phyloP scores from a whole-genome alignment of 2,113 vertebrate genomes.

The Rhagologus leucostigma region DNA sequence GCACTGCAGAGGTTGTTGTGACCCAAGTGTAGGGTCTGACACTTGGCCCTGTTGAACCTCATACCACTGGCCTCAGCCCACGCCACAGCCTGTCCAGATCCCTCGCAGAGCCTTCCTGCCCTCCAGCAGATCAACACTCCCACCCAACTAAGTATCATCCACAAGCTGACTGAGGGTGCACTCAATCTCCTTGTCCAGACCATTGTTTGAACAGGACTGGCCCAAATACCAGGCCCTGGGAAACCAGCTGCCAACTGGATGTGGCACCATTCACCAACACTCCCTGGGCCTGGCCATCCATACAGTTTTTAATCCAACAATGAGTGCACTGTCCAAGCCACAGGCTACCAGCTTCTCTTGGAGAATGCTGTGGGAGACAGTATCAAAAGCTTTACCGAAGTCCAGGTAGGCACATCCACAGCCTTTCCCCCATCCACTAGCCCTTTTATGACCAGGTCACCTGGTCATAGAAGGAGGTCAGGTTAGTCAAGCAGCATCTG shows the following conservation, averaged over 20 bases:
- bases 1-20: not conserved
- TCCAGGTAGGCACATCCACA: not conserved
- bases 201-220: not conserved
- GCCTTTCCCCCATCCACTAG: not conserved
- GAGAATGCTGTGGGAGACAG: not conserved
- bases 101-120: not conserved
- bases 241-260: not conserved
- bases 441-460: not conserved
- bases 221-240: not conserved
- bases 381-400: not conserved
- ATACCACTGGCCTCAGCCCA: no score
- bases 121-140: not conserved
- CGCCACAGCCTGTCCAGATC: not conserved
- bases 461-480: not conserved
- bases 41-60: not conserved
- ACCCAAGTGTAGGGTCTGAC: accelerated
- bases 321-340: not conserved
- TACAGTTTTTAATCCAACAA: not conserved
- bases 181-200: not conserved
- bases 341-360: not conserved
- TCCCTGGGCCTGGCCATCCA: not conserved
- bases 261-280: not conserved
- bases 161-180: no score
- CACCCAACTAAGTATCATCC: accelerated
- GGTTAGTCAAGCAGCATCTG: not conserved